Conservation (phyloP, 2,113 vertebrate genomes). For the Nothobranchius furzeri region DNA sequence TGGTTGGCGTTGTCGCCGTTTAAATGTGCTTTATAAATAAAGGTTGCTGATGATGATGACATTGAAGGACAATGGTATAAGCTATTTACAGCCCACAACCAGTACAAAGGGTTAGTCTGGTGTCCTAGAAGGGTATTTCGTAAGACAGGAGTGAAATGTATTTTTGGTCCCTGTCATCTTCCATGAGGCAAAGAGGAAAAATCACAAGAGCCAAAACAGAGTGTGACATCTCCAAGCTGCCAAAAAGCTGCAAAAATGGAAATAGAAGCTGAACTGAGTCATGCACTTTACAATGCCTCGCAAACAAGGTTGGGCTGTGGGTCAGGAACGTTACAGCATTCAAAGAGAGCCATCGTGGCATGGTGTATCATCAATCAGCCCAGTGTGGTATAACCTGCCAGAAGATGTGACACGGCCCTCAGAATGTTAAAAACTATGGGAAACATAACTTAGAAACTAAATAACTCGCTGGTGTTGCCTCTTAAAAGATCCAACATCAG, state of each 20-base stretch:
- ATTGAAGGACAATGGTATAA: no score
- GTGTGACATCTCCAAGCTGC: not conserved
- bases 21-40: no score
- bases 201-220: not conserved
- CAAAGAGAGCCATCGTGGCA: slow-evolving; percentile 28
- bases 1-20: no score
- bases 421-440: slow-evolving; percentile 20
- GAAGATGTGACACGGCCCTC: slow-evolving; percentile 24
- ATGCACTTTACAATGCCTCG: slow-evolving; percentile 24
- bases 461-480: not conserved
- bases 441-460: slow-evolving; percentile 22
- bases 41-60: no score
- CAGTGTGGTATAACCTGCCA: slow-evolving; percentile 23
- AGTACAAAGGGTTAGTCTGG: no score
- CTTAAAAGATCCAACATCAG: slow-evolving; percentile 23
- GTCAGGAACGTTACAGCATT: slow-evolving; percentile 38
- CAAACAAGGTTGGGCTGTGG: slow-evolving; percentile 16
- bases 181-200: not conserved
- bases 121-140: not conserved
- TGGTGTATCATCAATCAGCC: slow-evolving; percentile 50
- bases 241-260: not conserved
- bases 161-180: not conserved
- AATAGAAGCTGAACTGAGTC: not conserved
- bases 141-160: not conserved
- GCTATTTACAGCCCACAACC: no score